These are phyloP conservation scores for Clitarchus hookeri DNA, from an alignment of 2,888 invertebrate genomes.

Conservation along the genomic window DNA sequence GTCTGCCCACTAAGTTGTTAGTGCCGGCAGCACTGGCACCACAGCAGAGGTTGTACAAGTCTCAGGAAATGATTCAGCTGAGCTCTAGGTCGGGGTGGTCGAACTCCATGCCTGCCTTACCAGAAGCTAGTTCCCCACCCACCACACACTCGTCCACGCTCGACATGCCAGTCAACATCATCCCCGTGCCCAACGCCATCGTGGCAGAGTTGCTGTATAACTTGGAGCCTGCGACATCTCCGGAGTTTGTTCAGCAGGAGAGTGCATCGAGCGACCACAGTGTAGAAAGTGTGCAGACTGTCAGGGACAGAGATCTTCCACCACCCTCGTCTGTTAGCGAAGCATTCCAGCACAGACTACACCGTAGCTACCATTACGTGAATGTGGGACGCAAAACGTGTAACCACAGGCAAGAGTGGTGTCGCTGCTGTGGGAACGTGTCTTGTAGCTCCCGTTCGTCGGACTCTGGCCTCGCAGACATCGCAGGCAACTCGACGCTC, in stretches of 20 bases:
- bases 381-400: constrained; percentile 21
- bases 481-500: constrained; percentile 58
- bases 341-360: background rate
- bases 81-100: constrained; percentile 29
- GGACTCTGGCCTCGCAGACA: constrained; percentile 85
- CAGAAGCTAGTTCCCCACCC: constrained; percentile 39
- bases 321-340: background rate
- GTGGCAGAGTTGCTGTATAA: constrained; percentile 62
- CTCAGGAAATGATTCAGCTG: constrained; percentile 20
- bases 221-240: constrained; percentile 49
- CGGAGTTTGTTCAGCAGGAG: constrained; percentile 45
- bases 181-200: constrained; percentile 60
- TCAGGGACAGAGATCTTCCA: constrained; percentile 28
- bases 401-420: constrained; percentile 25
- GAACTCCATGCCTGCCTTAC: constrained; percentile 36
- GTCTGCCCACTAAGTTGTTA: constrained; percentile 27
- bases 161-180: constrained; percentile 58
- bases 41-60: constrained; percentile 25
- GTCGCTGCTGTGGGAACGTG: constrained; percentile 33
- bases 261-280: constrained; percentile 49
- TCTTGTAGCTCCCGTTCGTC: constrained; percentile 56
- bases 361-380: constrained; percentile 31
- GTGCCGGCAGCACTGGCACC: constrained; percentile 26
- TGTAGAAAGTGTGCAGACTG: constrained; percentile 47
- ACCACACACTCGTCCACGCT: constrained; percentile 63